Evolutionary conservation across 2,888 invertebrate species (phyloP).

Genomic region (Cecidostiba fungosa): DNA sequence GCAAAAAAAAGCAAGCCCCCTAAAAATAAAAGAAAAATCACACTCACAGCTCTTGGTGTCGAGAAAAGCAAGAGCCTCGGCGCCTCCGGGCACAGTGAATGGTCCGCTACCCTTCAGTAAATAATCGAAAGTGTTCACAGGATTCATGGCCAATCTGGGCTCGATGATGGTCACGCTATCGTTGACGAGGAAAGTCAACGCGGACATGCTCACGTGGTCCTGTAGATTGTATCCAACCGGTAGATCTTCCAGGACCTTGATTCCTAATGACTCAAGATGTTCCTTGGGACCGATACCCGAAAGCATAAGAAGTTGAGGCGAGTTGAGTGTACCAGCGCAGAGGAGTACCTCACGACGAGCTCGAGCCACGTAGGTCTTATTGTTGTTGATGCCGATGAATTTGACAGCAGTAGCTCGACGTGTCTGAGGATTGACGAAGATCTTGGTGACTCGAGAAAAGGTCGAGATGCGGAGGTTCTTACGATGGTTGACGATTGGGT

Average conservation of each 20-base stretch:
- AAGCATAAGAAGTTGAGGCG: constrained; percentile 89
- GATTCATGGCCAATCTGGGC: constrained; percentile 80
- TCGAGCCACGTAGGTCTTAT: constrained; percentile 80
- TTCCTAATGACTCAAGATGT: constrained; percentile 83
- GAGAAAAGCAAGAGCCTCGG: constrained; percentile 88
- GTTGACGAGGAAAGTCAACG: constrained; percentile 88
- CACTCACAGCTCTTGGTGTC: constrained; percentile 82
- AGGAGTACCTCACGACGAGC: constrained; percentile 89
- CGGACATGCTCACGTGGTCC: constrained; percentile 89
- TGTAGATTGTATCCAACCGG: constrained; percentile 91
- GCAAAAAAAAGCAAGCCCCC: background rate
- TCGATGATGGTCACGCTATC: constrained; percentile 86
- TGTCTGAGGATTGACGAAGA: constrained; percentile 84
- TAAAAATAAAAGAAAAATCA: background rate
- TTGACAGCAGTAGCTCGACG: constrained; percentile 86
- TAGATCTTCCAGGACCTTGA: constrained; percentile 85
- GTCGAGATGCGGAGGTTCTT: constrained; percentile 87
- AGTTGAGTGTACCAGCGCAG: constrained; percentile 88
- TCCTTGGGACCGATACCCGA: constrained; percentile 89
- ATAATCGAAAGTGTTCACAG: constrained; percentile 84
- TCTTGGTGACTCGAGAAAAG: constrained; percentile 85
- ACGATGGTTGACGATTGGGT: constrained; percentile 83
- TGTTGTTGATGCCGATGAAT: constrained; percentile 83
- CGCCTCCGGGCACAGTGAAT: constrained; percentile 89
- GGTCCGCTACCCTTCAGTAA: constrained; percentile 85